These are phyloP conservation scores for Lamproptera curius DNA, from an alignment of 2,888 invertebrate genomes.

Conservation along the genomic window DNA sequence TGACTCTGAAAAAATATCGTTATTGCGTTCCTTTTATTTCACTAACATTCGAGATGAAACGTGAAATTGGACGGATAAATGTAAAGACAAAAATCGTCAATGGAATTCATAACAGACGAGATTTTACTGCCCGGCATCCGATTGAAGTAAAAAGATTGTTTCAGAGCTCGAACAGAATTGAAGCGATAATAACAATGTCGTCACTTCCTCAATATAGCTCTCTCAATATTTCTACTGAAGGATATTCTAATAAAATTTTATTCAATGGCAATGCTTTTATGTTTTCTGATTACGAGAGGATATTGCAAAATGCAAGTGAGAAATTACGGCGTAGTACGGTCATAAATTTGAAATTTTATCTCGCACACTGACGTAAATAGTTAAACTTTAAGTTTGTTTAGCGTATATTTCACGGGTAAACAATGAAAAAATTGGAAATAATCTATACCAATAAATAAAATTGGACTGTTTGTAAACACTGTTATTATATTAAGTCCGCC, in stretches of 20 bases:
- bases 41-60: constrained; percentile 2
- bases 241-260: constrained; percentile 58
- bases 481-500: too few relatives aligned
- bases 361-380: too few relatives aligned
- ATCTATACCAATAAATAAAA: too few relatives aligned
- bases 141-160: constrained; percentile 65
- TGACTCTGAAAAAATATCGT: background rate
- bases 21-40: background rate
- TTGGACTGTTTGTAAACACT: too few relatives aligned
- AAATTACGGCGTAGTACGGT: too few relatives aligned
- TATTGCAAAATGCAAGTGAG: background rate
- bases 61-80: constrained; percentile 11
- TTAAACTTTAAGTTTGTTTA: too few relatives aligned
- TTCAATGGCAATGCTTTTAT: constrained; percentile 20
- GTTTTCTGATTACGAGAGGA: background rate
- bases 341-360: too few relatives aligned
- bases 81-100: constrained; percentile 37
- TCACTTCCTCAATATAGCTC: constrained; percentile 71
- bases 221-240: constrained; percentile 62
- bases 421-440: too few relatives aligned
- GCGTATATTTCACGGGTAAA: too few relatives aligned
- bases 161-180: constrained; percentile 55
- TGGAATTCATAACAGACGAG: constrained; percentile 57
- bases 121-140: constrained; percentile 59
- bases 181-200: constrained; percentile 73